These are phyloP conservation scores for Bacillus rossius DNA, from an alignment of 1,140 invertebrate genomes.

Conservation along the genomic window DNA sequence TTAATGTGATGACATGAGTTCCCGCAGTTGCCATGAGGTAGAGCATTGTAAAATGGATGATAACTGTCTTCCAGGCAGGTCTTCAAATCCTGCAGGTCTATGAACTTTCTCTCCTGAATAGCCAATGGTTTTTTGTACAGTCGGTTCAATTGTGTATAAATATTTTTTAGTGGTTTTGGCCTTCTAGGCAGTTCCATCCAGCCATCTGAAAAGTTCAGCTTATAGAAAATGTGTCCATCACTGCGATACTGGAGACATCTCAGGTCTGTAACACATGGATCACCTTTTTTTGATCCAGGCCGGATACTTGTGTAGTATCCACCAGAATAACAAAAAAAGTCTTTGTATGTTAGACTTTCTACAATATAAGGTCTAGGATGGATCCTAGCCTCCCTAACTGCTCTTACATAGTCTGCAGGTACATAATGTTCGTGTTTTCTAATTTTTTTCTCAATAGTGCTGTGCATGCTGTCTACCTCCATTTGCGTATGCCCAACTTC, in stretches of 20 bases:
- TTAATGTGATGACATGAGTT: no score
- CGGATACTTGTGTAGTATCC: constrained; percentile 7
- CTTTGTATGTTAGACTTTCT: background rate
- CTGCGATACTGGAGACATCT: constrained; percentile 8
- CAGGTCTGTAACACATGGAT: constrained; percentile 6
- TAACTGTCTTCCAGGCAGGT: constrained; percentile 6
- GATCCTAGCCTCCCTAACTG: no score
- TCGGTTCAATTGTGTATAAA: background rate
- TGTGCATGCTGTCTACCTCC: constrained; percentile 1
- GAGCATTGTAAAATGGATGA: constrained; percentile 13
- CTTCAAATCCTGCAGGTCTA: constrained; percentile 9
- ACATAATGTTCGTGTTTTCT: background rate
- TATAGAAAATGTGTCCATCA: constrained; percentile 6
- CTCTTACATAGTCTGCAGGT: no score
- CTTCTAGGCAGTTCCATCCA: constrained; percentile 9
- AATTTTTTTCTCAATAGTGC: background rate
- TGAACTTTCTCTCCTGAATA: background rate
- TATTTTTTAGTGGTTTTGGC: constrained; percentile 6
- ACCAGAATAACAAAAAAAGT: constrained; percentile 5
- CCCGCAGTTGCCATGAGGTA: constrained; percentile 1
- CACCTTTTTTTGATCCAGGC: background rate
- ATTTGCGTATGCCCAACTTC: background rate
- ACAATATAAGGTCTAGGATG: no score
- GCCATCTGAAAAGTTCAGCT: background rate
- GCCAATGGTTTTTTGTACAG: no score